These are phyloP conservation scores for Oxygymnocypris stewartii DNA, from an alignment of 2,113 vertebrate genomes.

Conservation along the genomic window DNA sequence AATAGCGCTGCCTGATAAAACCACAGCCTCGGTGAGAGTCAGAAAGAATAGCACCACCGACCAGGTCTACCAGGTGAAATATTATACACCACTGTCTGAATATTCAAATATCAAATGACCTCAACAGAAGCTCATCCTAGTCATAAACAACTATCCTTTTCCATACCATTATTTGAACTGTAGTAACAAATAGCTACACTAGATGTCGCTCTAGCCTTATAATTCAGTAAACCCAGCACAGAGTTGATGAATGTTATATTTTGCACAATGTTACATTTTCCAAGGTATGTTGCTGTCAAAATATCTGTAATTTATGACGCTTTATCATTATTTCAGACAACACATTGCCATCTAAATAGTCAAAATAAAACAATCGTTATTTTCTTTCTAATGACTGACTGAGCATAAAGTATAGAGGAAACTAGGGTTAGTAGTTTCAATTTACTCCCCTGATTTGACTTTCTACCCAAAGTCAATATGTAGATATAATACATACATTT, in stretches of 20 bases:
- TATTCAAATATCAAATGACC: background rate
- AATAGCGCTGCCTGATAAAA: constrained; percentile 88
- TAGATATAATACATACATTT: no score
- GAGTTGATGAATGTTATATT: background rate
- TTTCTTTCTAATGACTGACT: background rate
- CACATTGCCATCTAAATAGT: background rate
- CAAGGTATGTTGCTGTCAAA: background rate
- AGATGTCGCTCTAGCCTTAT: background rate
- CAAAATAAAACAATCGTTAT: background rate
- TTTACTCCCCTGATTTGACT: no score
- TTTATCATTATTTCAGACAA: background rate
- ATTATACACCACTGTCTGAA: background rate
- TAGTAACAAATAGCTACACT: background rate
- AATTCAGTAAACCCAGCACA: background rate
- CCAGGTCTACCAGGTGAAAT: constrained; percentile 93
- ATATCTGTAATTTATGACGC: background rate
- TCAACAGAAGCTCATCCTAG: background rate
- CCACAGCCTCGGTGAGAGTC: constrained; percentile 87
- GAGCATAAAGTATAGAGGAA: no score
- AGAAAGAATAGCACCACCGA: constrained; percentile 99
- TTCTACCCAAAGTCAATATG: no score
- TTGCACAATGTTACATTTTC: background rate
- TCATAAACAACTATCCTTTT: background rate
- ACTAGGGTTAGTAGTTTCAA: no score
- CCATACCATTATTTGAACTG: background rate